Evolutionary conservation across 1,140 invertebrate species (phyloP), one percentile per base, ranked within the genome.

Genomic region (Hypothenemus hampei): DNA sequence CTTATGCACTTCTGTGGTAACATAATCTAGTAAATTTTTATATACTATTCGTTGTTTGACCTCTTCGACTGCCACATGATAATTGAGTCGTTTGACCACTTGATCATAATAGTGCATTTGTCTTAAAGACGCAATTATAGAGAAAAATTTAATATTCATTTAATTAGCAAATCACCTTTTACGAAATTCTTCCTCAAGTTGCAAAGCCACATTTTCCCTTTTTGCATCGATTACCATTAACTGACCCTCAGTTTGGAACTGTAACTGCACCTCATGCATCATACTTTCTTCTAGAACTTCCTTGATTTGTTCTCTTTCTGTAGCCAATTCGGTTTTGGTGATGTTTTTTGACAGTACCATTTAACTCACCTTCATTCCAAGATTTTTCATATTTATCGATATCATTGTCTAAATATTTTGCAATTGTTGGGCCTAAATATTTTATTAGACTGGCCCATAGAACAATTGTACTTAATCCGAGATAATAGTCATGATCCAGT

Each of bases 11-110:
- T 79, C 87, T 58, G 76, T 73, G 1, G 92, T 81, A 52, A 97
- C 87, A 91, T 93, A 98, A 65, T 91, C 81, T 0, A 91, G 89
- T 89, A 97, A 90, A 70, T 96, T 86, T 71, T 87, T 89, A 69
- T 95, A 92, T 64, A 87, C 78, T 60, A 97, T 80, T 59, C 84
- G 81, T 47, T 75, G 82, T 58, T 84, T 75, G 58, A 86, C 80
- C 65, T 92, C 85, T 74, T 60, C 85, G 3, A 58, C 21, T 3
- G 22, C 57, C 4, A 61, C 53, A 16, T 65, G 59, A 73, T 91
- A 98, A 69, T 98, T 91, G 61, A 94, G 75, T 29, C 89, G 81
- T 41, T 81, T 83, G 70, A 90, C 90, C 1, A 91, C 85, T 74
- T 90, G 84, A 26, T 67, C 68, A 67, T 91, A 89, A 18, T 87